Evolutionary conservation across 1,140 invertebrate genomes (phyloP).

Genomic region (Sinonovacula constricta): DNA sequence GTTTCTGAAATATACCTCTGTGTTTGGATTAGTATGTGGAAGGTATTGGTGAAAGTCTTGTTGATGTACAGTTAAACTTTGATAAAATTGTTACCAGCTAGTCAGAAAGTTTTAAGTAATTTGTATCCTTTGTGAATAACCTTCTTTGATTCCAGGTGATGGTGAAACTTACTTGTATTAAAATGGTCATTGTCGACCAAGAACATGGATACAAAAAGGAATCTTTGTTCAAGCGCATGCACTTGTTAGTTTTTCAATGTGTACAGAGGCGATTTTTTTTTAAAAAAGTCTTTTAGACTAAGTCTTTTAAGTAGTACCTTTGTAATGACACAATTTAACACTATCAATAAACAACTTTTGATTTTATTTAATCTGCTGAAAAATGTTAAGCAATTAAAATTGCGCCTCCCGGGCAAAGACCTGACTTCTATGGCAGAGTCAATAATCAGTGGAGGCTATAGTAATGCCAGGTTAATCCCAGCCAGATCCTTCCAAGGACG

Average conservation of each 20-base stretch:
- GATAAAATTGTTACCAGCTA: not conserved
- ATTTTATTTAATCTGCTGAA: not conserved
- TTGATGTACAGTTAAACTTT: constrained; percentile 5
- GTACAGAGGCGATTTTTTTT: not conserved
- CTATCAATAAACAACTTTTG: not conserved
- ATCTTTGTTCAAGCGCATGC: too few species aligned
- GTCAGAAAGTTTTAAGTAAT: not conserved
- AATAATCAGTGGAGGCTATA: constrained; percentile 5
- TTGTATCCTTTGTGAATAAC: too few species aligned
- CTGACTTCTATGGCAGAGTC: not conserved
- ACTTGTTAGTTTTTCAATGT: not conserved
- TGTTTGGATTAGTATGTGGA: not conserved
- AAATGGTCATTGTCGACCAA: too few species aligned
- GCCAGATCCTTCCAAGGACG: not conserved
- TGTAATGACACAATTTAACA: not conserved
- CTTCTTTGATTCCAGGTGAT: too few species aligned
- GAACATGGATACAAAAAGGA: too few species aligned
- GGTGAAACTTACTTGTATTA: too few species aligned
- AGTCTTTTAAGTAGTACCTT: not conserved
- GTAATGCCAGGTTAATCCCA: constrained; percentile 24
- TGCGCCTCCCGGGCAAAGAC: constrained; percentile 14
- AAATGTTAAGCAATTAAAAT: not conserved
- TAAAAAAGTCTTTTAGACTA: not conserved
- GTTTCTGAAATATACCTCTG: not conserved
- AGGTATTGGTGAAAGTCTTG: not conserved